Percentiles rank a stretch among this genome's conserved stretches.
Conservation (phyloP, 2,797 vertebrate species). For the Rhinoraja longicauda region DNA sequence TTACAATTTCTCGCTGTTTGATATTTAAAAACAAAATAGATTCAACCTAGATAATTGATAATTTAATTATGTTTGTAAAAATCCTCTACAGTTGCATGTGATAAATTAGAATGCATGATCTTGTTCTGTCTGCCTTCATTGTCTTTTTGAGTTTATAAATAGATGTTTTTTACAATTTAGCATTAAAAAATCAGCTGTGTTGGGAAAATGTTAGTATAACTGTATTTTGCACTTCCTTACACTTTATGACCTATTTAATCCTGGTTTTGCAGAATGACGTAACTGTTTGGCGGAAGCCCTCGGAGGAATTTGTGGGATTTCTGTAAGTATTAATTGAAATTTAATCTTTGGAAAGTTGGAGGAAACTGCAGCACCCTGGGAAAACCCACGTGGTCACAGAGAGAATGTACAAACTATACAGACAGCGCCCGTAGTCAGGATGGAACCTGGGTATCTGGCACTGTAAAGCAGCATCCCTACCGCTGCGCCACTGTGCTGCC, state of each 20-base stretch:
- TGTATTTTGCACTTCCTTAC: not conserved
- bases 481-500: too few relatives aligned
- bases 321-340: conserved; percentile 61
- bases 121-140: not conserved
- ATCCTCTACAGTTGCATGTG: not conserved
- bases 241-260: not conserved
- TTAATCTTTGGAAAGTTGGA: not conserved
- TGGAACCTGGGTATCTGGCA: too few relatives aligned
- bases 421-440: too few relatives aligned
- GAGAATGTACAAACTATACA: too few relatives aligned
- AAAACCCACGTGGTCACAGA: too few relatives aligned
- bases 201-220: not conserved
- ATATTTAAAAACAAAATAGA: not conserved
- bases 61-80: not conserved
- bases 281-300: conserved; percentile 71
- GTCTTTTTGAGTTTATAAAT: not conserved
- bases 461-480: too few relatives aligned
- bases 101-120: not conserved
- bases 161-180: not conserved
- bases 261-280: conserved; percentile 66
- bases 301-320: conserved; percentile 70
- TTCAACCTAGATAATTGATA: not conserved
- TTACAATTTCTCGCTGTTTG: not conserved
- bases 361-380: too few relatives aligned
- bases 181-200: not conserved